Base-by-base conservation (phyloP, 2,797 vertebrate genomes). In the Urocyon cinereoargenteus region DNA sequence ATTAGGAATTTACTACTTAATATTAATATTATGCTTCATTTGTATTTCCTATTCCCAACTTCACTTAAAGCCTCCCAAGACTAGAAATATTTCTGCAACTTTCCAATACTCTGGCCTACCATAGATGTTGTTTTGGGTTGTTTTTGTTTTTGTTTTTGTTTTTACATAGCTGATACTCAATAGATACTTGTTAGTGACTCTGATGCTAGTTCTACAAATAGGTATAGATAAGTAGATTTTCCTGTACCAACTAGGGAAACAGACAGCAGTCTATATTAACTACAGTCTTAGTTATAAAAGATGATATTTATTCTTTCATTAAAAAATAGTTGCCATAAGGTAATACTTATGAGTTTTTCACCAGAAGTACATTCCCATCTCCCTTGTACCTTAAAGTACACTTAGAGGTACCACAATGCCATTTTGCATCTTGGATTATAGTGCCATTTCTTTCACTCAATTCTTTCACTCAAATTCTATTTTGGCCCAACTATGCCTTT, bases 1-100 rank as follows among this genome's bases (percentile, higher is more conserved):
- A 87, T 81, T 70, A 86, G 21, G 19, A 64, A 82, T 31, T 70
- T 86, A 79, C 19, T 70, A 70, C 6, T 93, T 91, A 64, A 4
- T 45, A 81, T 85, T 82, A 86, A 92, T 79, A 90, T 79, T 94
- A 72, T 86, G n/a, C 5, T 51, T 68, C 84, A 70, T 75, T n/a
- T 34, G 4, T 93, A 75, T 61, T 77, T 94, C 19, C 70, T 57
- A 31, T 82, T 66, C 57, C 31, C 68, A 90, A 59, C n/a, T 68
- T 75, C 57, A 34, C 49, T n/a, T 57, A 36, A 77, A 87, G 15
- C 3, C 4, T 15, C 40, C 77, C 13, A 24, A 91, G 10, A 81
- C 75, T 34, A 90, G 31, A 91, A 91, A 89, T 31, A 1, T 36
- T 93, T 59, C 31, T 66, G 9, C 28, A 55, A 45, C n/a, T 89